Conservation (phyloP, 2,113 vertebrate genomes). For the Vidua chalybeata region DNA sequence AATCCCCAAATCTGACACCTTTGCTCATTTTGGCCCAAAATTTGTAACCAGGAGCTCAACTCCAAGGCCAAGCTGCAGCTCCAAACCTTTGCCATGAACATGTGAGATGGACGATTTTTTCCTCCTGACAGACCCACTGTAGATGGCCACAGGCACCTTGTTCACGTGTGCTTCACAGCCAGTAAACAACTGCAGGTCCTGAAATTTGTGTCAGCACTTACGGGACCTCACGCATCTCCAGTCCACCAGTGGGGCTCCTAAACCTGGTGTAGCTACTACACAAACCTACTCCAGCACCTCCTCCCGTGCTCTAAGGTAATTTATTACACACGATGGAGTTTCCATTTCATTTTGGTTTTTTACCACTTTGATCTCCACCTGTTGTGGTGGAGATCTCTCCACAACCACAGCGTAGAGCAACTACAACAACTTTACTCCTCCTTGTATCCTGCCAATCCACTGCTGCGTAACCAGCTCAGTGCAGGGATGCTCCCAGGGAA, state of each 20-base stretch:
- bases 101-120: rapidly evolving
- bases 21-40: background rate
- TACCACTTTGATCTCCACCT: background rate
- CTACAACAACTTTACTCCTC: background rate
- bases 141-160: background rate
- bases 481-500: background rate
- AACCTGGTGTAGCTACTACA: background rate
- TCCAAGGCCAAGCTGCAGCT: background rate
- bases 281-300: rapidly evolving
- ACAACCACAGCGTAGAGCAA: rapidly evolving
- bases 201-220: rapidly evolving
- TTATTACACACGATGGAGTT: rapidly evolving
- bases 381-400: background rate
- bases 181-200: rapidly evolving
- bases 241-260: background rate
- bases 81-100: background rate
- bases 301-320: rapidly evolving
- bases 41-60: background rate
- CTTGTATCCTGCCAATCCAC: rapidly evolving
- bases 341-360: background rate
- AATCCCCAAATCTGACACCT: background rate
- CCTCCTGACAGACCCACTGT: rapidly evolving
- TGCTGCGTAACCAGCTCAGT: rapidly evolving
- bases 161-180: rapidly evolving
- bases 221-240: rapidly evolving